A percentile compares a stretch with the other conserved stretches of the same genome.
These are phyloP conservation scores for Anagyrus pseudococci DNA, from an alignment of 2,888 invertebrate genomes.

Conservation along the genomic window DNA sequence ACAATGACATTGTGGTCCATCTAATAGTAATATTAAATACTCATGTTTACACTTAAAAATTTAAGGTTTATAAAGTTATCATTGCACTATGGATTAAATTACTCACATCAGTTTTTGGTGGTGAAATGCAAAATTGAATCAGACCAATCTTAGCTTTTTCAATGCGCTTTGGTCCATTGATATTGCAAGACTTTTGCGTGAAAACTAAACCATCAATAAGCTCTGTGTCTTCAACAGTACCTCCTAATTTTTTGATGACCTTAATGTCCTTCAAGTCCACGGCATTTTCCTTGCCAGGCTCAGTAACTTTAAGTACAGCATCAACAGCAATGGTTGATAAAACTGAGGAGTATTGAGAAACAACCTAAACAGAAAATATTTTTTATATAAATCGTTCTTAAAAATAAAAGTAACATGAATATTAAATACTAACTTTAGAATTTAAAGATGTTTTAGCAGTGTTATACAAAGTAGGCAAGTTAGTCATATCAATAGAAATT, in stretches of 20 bases:
- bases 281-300: conserved; percentile 74
- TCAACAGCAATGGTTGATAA: conserved; percentile 97
- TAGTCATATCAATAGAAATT: conserved; percentile 82
- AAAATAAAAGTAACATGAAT: not conserved
- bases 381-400: no score
- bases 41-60: not conserved
- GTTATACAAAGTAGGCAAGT: conserved; percentile 87
- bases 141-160: conserved; percentile 99
- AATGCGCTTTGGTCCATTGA: conserved; percentile 89
- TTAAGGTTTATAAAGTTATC: no score
- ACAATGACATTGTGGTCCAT: conserved; percentile 97
- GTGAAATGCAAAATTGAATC: conserved; percentile 99
- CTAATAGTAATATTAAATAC: conserved; percentile 59
- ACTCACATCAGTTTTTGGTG: conserved; percentile 96
- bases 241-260: conserved; percentile 95
- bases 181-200: conserved; percentile 85
- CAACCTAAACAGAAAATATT: conserved; percentile 71
- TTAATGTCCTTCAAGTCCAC: conserved; percentile 96
- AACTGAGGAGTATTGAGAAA: conserved; percentile 95
- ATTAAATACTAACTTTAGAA: conserved; percentile 80
- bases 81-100: no score
- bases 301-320: conserved; percentile 88
- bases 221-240: conserved; percentile 97
- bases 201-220: conserved; percentile 95
- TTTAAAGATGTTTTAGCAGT: conserved; percentile 98